Percentiles rank a stretch among this genome's conserved stretches.
These are phyloP conservation scores for Sander vitreus DNA, from an alignment of 2,113 vertebrate genomes.

Conservation along the genomic window DNA sequence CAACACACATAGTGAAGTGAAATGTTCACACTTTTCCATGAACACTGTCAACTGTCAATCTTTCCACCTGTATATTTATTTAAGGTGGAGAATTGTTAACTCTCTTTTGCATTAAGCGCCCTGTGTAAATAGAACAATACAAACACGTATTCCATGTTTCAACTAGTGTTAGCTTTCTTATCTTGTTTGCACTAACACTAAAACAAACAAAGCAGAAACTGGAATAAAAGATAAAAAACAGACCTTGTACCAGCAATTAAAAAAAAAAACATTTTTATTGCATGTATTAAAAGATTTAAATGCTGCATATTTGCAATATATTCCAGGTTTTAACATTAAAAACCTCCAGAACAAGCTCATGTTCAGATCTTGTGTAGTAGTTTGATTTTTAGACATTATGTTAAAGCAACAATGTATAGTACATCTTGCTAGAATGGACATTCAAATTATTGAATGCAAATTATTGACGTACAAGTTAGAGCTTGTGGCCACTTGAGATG, in stretches of 20 bases:
- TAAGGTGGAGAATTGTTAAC: conserved; percentile 8
- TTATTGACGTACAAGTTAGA: neutral
- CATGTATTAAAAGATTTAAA: neutral
- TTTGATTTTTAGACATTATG: neutral
- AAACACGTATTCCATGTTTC: neutral
- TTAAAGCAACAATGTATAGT: neutral
- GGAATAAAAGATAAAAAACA: neutral
- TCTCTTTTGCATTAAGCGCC: conserved; percentile 2
- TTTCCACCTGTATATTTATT: conserved; percentile 2
- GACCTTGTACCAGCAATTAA: neutral
- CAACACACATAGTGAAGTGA: neutral
- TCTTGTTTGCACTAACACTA: neutral
- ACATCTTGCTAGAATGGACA: neutral
- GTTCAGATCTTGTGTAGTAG: neutral
- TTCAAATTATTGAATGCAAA: neutral
- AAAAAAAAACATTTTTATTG: neutral
- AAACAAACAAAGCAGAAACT: neutral
- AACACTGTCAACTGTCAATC: neutral
- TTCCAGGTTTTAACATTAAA: neutral
- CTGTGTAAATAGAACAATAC: neutral
- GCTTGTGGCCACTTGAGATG: neutral
- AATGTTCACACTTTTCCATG: conserved; percentile 6
- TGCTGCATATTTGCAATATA: neutral
- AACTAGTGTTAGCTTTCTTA: neutral
- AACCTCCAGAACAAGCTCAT: neutral